A percentile compares a stretch with the other conserved stretches of the same genome.
Evolutionary conservation across 1,140 invertebrate genomes (phyloP).

Genomic region (Drosophila auraria): DNA sequence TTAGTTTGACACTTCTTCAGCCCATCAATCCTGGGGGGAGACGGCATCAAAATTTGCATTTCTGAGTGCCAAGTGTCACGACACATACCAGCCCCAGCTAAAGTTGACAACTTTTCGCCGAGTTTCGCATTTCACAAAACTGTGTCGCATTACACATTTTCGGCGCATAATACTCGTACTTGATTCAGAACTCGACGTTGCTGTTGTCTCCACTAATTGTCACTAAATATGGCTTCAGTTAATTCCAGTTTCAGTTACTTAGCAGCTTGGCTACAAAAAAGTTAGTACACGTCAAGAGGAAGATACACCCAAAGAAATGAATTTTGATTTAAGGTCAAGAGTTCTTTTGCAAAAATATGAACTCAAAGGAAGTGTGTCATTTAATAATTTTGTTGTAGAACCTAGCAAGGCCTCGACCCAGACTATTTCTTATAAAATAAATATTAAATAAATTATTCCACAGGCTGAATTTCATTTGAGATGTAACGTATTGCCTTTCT

Average conservation of each 20-base stretch:
- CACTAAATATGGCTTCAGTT: conserved; percentile 67
- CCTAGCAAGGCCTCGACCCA: too few relatives aligned
- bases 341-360: too few relatives aligned
- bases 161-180: conserved; percentile 17
- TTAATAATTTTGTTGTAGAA: neutral
- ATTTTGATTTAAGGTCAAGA: too few relatives aligned
- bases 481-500: too few relatives aligned
- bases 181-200: conserved; percentile 21
- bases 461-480: neutral
- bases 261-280: conserved; percentile 6
- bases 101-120: conserved; percentile 36
- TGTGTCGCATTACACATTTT: conserved; percentile 59
- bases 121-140: conserved; percentile 52
- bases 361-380: too few relatives aligned
- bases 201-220: conserved; percentile 51
- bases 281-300: neutral
- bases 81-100: conserved; percentile 6
- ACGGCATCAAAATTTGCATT: conserved; percentile 29
- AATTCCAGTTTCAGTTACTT: conserved; percentile 55
- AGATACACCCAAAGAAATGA: conserved; percentile 3
- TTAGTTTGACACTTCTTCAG: conserved; percentile 22
- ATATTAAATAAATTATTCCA: neutral
- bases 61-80: conserved; percentile 33
- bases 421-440: neutral
- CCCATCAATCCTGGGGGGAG: conserved; percentile 10